Evolutionary conservation across 2,113 vertebrate species (phyloP).

Genomic region (Erinaceus europaeus): DNA sequence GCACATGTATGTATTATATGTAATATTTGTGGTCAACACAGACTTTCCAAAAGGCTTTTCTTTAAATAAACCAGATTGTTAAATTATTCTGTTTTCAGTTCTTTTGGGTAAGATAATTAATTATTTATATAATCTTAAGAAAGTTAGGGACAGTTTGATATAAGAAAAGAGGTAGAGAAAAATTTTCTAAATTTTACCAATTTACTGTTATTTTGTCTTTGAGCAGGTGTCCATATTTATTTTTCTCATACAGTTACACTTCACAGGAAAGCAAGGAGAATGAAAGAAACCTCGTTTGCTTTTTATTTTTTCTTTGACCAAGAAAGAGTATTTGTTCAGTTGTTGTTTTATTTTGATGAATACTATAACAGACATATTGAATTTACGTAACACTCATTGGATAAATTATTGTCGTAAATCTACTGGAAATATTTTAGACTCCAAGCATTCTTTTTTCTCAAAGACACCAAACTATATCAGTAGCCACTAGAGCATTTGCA

Average conservation of each 20-base stretch:
- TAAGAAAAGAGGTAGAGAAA: not conserved
- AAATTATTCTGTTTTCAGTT: not conserved
- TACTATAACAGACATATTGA: not conserved
- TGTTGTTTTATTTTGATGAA: not conserved
- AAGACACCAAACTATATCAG: not conserved
- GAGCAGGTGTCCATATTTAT: not conserved
- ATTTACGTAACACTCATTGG: not conserved
- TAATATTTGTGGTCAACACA: constrained; percentile 19
- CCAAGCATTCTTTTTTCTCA: not conserved
- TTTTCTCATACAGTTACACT: not conserved
- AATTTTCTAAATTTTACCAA: not conserved
- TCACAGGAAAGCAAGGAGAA: not conserved
- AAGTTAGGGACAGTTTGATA: not conserved
- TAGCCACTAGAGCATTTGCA: not conserved
- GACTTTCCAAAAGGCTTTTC: not conserved
- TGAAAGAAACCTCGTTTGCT: not conserved
- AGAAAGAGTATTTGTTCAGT: not conserved
- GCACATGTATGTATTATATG: not conserved
- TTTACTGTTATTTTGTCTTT: not conserved
- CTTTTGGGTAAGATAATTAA: not conserved
- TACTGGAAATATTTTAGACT: not conserved
- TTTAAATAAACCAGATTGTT: constrained; percentile 8
- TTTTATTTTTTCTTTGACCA: not conserved
- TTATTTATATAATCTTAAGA: not conserved
- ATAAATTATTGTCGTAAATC: not conserved